These are phyloP conservation scores for Latheticus oryzae DNA, from an alignment of 2,888 invertebrate genomes.

Conservation along the genomic window DNA sequence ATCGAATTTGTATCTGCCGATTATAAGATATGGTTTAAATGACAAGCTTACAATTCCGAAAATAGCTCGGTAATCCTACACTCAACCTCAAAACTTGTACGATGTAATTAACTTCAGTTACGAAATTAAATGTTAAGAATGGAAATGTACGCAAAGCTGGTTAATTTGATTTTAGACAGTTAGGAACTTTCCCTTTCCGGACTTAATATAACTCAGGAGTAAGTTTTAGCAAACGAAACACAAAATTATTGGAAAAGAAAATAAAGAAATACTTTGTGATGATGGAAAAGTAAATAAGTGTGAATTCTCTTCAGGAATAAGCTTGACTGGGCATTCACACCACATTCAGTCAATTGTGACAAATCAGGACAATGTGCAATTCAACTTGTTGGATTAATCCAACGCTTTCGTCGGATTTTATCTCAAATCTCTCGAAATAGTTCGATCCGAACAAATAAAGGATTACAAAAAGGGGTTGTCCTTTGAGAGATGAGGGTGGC, in stretches of 20 bases:
- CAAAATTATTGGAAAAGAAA: too few species aligned
- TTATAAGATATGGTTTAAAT: slow-evolving; percentile 5
- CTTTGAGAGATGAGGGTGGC: slow-evolving; percentile 3
- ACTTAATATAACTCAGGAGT: too few species aligned
- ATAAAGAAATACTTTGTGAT: too few species aligned
- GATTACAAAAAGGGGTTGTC: slow-evolving; percentile 11
- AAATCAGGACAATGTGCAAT: slow-evolving; percentile 12
- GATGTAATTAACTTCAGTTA: slow-evolving; percentile 12
- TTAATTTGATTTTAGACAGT: slow-evolving; percentile 15
- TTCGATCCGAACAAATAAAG: slow-evolving; percentile 16
- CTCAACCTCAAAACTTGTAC: slow-evolving; percentile 13
- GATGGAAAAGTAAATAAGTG: too few species aligned
- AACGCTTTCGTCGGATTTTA: slow-evolving; percentile 16
- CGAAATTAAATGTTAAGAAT: slow-evolving; percentile 13
- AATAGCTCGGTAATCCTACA: not conserved
- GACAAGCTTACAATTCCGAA: slow-evolving; percentile 10
- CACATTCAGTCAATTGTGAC: slow-evolving; percentile 8
- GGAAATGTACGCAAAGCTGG: slow-evolving; percentile 11
- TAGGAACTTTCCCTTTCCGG: slow-evolving; percentile 11
- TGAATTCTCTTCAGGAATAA: too few species aligned
- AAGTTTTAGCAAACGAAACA: too few species aligned
- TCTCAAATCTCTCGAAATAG: not conserved
- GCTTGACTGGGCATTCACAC: too few species aligned
- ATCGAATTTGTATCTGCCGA: slow-evolving; percentile 13
- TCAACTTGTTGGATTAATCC: slow-evolving; percentile 11